These are phyloP conservation scores for Diploptera punctata DNA, from an alignment of 2,888 invertebrate genomes.

Conservation along the genomic window DNA sequence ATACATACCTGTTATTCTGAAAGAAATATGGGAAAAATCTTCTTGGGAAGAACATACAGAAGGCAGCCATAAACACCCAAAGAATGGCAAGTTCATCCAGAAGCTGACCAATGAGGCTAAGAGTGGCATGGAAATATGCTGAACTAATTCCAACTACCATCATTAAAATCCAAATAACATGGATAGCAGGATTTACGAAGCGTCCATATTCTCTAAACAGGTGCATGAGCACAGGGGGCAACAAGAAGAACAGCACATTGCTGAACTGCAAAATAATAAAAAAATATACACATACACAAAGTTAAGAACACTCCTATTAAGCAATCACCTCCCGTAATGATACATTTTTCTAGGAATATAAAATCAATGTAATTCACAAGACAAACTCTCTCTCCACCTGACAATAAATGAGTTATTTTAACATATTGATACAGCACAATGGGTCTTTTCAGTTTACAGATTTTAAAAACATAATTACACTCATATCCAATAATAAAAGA, in stretches of 20 bases:
- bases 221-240: constrained; percentile 79
- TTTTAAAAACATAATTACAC: too few relatives aligned
- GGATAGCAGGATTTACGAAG: constrained; percentile 77
- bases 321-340: too few relatives aligned
- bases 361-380: too few relatives aligned
- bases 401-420: too few relatives aligned
- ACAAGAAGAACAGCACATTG: constrained; percentile 76
- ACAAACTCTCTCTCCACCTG: too few relatives aligned
- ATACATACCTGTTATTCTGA: constrained; percentile 69
- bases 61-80: constrained; percentile 82
- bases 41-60: constrained; percentile 76
- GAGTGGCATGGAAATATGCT: constrained; percentile 85
- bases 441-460: too few relatives aligned
- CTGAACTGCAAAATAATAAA: constrained; percentile 73
- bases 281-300: too few relatives aligned
- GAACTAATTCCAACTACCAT: constrained; percentile 81
- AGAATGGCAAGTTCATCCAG: constrained; percentile 82
- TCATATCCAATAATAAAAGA: too few relatives aligned
- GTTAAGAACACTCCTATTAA: too few relatives aligned
- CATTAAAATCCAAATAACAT: constrained; percentile 80
- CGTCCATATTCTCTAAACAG: constrained; percentile 78
- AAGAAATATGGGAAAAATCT: constrained; percentile 72
- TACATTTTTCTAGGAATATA: too few relatives aligned
- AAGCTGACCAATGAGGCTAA: constrained; percentile 80
- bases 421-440: too few relatives aligned